phyloP scores from a whole-genome alignment of 1,140 invertebrate species.

The Macrosteles quadrilineatus region DNA sequence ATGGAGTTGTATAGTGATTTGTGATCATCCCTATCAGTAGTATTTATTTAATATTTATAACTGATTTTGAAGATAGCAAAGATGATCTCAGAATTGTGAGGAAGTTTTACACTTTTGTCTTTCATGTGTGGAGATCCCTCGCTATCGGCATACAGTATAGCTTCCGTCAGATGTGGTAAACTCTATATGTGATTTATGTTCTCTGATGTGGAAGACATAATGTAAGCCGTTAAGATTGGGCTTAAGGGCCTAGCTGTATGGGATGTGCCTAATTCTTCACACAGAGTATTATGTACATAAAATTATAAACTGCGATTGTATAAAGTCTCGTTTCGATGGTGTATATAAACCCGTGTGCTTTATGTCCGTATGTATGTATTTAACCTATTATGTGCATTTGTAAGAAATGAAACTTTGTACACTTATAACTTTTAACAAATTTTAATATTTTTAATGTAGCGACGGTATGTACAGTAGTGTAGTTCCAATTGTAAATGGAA shows the following conservation, averaged over 20 bases:
- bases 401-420: conserved; percentile 28
- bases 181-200: not conserved
- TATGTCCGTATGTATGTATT: conserved; percentile 22
- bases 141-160: no score
- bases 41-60: no score
- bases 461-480: conserved; percentile 29
- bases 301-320: not conserved
- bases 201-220: not conserved
- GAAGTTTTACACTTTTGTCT: no score
- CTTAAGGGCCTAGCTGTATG: not conserved
- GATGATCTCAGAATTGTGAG: no score
- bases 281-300: conserved; percentile 21
- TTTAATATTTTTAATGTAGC: conserved; percentile 32
- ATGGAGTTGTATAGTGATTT: no score
- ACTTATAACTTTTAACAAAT: conserved; percentile 30
- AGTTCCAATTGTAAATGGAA: conserved; percentile 25
- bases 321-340: not conserved
- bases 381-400: conserved; percentile 25
- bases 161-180: not conserved
- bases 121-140: no score
- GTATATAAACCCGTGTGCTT: not conserved
- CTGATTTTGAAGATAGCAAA: no score
- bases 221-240: not conserved
- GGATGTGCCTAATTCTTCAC: conserved; percentile 26
- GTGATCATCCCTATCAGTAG: no score